phyloP scores from a whole-genome alignment of 1,140 invertebrate species.

The Platyscapa corneri region DNA sequence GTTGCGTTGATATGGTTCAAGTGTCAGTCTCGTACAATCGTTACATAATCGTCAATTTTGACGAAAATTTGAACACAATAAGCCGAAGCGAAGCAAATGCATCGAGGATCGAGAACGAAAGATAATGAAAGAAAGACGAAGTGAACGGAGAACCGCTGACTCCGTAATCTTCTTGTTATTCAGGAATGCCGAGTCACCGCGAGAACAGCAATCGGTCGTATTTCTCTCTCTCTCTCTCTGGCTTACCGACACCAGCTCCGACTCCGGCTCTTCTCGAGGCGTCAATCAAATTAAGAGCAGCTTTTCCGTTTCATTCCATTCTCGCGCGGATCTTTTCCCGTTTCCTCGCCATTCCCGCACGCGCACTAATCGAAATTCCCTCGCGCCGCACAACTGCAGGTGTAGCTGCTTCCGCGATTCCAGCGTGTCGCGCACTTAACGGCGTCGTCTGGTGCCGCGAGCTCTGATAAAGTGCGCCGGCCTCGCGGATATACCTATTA shows the following conservation, averaged over 20 bases:
- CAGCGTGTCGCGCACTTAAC: background rate
- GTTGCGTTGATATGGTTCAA: too few relatives aligned
- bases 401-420: background rate
- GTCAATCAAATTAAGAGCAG: constrained; percentile 65
- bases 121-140: background rate
- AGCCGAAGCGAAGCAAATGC: background rate
- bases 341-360: background rate
- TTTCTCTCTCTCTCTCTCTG: background rate
- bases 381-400: background rate
- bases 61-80: too few relatives aligned
- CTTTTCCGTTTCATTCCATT: constrained; percentile 18
- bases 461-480: background rate
- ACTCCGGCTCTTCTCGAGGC: constrained; percentile 48
- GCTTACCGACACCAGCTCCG: background rate
- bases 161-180: constrained; percentile 46
- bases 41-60: too few relatives aligned
- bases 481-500: background rate
- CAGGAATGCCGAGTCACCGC: constrained; percentile 53
- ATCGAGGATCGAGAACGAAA: background rate
- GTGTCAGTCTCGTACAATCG: too few relatives aligned
- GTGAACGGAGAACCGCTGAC: background rate
- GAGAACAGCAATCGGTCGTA: constrained; percentile 35
- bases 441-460: background rate
- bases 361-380: too few relatives aligned
- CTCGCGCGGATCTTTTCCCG: background rate